Base-by-base conservation (phyloP, 2,888 invertebrate species). In the Pycnomerus fuliginosus region DNA sequence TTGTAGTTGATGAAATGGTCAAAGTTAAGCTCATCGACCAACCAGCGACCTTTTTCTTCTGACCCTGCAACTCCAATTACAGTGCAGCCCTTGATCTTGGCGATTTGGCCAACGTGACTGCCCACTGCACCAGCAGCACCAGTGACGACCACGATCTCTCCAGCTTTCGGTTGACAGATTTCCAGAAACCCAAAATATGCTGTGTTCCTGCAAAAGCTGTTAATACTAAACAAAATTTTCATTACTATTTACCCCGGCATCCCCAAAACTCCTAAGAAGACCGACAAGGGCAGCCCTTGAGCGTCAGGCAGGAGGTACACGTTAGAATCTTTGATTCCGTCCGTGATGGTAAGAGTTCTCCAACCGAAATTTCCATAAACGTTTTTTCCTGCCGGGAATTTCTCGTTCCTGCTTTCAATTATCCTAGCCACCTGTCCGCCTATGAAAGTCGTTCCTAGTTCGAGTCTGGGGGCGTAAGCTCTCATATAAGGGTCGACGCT, bases 101-200 rank as follows among this genome's bases (percentile, higher is more conserved):
- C 89, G 48, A 90, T 84, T 74, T 89, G 89, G 1, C 88, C 88
- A 15, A 87, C 88, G 32, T 83, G 76, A 44, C 80, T 82, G 3
- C 89, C 90, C 7, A 89, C 87, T 22, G 87, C 88, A 11, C 89
- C 89, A 13, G 85, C 88, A 8, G 88, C 89, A 3, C 83, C 83
- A 16, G 80, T 83, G 1, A 90, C 79, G 1, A 84, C 82, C 8
- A 89, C 77, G 1, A 83, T 83, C 68, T 90, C 87, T 5, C 85
- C 87, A 2, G 76, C 56, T 69, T 85, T 83, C 1, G 87, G 85
- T 45, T 80, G 67, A 50, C 86, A 87, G 43, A 87, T 71, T 54
- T 87, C 84, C 49, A 82, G 68, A 7, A 88, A 71, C 1, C 88
- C 89, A 70, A 87, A 87, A 61, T 85, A 84, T 0, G 87, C 86